Conservation (phyloP, 1,140 invertebrate genomes). For the Drosophila bocki region DNA sequence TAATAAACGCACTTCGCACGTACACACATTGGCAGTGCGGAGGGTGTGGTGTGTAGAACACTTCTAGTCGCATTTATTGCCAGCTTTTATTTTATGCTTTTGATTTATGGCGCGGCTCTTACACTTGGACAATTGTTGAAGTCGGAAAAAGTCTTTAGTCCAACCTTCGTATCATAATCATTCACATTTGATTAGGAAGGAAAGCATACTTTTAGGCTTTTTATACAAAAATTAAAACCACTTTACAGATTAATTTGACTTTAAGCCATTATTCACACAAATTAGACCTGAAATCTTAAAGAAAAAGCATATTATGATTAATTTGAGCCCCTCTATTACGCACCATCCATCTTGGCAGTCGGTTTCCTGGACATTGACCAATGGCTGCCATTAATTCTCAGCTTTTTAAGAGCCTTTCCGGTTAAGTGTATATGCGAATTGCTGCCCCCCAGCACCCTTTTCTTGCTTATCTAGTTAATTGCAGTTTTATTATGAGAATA, state of each 20-base stretch:
- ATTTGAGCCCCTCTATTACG: neutral
- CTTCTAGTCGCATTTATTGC: constrained; percentile 61
- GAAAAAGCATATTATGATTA: constrained; percentile 17
- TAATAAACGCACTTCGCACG: constrained; percentile 73
- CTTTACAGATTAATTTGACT: neutral
- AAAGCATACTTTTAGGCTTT: constrained; percentile 33
- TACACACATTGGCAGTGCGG: constrained; percentile 40
- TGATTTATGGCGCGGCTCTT: constrained; percentile 52
- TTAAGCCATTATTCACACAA: neutral
- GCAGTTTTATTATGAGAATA: constrained; percentile 25
- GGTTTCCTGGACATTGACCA: constrained; percentile 31
- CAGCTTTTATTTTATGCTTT: constrained; percentile 61
- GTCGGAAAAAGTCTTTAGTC: neutral
- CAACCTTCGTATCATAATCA: constrained; percentile 21
- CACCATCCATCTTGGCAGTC: constrained; percentile 21
- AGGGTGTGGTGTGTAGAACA: constrained; percentile 10
- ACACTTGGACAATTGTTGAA: constrained; percentile 36
- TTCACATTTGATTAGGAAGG: constrained; percentile 3
- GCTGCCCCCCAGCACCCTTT: neutral
- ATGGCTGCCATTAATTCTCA: constrained; percentile 22
- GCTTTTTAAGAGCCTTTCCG: constrained; percentile 49
- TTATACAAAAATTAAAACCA: neutral
- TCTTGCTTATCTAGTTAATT: constrained; percentile 37
- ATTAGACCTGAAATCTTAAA: neutral
- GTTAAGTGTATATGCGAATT: constrained; percentile 33